Conservation (phyloP, 2,797 vertebrate species). For the Nasua narica region DNA sequence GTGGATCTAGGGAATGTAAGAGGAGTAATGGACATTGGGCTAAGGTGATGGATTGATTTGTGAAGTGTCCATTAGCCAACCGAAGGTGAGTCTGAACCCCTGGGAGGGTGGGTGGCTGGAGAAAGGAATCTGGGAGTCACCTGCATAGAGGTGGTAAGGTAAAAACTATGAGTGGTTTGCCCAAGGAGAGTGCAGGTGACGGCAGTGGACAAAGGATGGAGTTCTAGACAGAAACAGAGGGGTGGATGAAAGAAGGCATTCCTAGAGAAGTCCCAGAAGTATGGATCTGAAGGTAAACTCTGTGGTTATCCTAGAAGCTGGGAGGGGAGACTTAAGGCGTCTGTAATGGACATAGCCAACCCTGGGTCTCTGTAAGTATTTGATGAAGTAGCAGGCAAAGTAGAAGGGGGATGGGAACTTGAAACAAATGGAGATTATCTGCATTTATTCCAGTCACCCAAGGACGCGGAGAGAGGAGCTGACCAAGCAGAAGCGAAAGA, state of each 20-base stretch:
- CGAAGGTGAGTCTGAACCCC: not conserved
- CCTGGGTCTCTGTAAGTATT: not conserved
- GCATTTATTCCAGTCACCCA: not conserved
- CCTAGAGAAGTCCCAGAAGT: not conserved
- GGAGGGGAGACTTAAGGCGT: not conserved
- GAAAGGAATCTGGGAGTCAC: not conserved
- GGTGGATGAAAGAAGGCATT: not conserved
- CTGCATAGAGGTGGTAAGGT: not conserved
- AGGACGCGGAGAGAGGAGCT: not conserved
- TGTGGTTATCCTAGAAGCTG: not conserved
- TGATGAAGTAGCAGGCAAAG: not conserved
- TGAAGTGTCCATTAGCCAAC: not conserved
- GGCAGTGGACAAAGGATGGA: not conserved
- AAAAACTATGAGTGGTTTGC: not conserved
- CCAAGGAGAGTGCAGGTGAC: not conserved
- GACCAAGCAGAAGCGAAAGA: not conserved
- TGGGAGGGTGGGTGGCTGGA: not conserved
- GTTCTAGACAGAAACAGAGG: not conserved
- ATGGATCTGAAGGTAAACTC: not conserved
- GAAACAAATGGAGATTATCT: not conserved
- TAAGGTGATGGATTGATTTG: not conserved
- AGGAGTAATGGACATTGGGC: not conserved
- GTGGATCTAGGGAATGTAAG: not conserved
- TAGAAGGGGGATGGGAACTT: not conserved
- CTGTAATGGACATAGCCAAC: not conserved